These are phyloP conservation scores for Pocillopora grandis DNA, from an alignment of 92 coral and sea anemone genomes.

Conservation along the genomic window DNA sequence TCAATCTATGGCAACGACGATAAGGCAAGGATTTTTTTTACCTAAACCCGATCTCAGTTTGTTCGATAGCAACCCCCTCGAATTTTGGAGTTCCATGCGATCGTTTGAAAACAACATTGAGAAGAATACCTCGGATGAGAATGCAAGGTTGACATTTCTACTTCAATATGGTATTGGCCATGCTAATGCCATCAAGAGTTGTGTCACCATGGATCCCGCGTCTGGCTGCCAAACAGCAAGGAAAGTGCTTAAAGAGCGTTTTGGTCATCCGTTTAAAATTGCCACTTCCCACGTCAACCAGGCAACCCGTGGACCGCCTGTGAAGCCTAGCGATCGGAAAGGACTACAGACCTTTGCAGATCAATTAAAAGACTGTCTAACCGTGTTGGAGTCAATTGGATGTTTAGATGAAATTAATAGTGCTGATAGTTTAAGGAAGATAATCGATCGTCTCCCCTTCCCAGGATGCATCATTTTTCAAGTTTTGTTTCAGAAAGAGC, in stretches of 20 bases:
- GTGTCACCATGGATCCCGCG: constrained; percentile 44
- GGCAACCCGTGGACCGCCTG: constrained; percentile 43
- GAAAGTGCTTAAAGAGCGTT: constrained; percentile 46
- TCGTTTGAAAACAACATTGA: constrained; percentile 41
- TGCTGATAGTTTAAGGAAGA: constrained; percentile 46
- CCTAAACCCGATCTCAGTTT: constrained; percentile 37
- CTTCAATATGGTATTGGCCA: constrained; percentile 58
- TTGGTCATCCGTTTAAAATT: constrained; percentile 49
- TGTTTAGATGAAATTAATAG: constrained; percentile 58
- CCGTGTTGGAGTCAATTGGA: constrained; percentile 41
- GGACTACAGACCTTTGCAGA: constrained; percentile 33
- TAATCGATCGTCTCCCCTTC: constrained; percentile 43
- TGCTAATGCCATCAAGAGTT: constrained; percentile 48
- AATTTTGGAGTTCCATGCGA: constrained; percentile 41
- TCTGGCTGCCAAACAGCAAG: constrained; percentile 46
- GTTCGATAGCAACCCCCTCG: constrained; percentile 35
- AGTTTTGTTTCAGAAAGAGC: constrained; percentile 46
- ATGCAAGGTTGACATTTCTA: constrained; percentile 35
- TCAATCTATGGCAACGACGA: constrained; percentile 21
- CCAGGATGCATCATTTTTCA: constrained; percentile 44
- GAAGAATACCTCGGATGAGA: neutral
- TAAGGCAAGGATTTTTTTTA: constrained; percentile 33
- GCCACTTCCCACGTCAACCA: constrained; percentile 35
- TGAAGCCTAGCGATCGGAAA: constrained; percentile 31
- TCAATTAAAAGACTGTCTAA: constrained; percentile 39